Evolutionary conservation across 2,888 invertebrate species (phyloP).

Genomic region (Andrena chrysosceles): DNA sequence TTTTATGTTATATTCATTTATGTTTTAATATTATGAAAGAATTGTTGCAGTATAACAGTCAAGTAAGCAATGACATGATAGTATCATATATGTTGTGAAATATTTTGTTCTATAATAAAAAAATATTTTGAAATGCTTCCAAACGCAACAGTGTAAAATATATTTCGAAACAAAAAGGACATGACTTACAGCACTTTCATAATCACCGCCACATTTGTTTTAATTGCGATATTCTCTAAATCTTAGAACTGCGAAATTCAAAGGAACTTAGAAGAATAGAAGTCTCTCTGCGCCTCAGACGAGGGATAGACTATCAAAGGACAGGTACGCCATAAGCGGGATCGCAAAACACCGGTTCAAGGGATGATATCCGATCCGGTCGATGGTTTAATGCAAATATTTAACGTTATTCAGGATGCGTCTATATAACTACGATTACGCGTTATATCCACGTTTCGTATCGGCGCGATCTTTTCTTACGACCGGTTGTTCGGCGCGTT

Average conservation of each 20-base stretch:
- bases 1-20: too few species aligned
- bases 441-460: slow-evolving; percentile 60
- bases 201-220: too few species aligned
- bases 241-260: not conserved
- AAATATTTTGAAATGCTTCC: too few species aligned
- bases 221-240: not conserved
- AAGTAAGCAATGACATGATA: too few species aligned
- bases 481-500: slow-evolving; percentile 59
- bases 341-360: slow-evolving; percentile 16
- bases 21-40: too few species aligned
- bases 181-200: too few species aligned
- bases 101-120: too few species aligned
- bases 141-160: too few species aligned
- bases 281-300: not conserved
- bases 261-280: not conserved
- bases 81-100: too few species aligned
- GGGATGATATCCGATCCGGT: slow-evolving; percentile 39
- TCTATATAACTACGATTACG: slow-evolving; percentile 60
- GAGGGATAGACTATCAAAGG: not conserved
- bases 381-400: slow-evolving; percentile 51
- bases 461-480: slow-evolving; percentile 61
- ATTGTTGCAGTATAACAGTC: too few species aligned
- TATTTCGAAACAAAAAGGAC: too few species aligned
- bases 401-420: slow-evolving; percentile 55
- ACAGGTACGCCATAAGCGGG: slow-evolving; percentile 5